Evolutionary conservation across 2,888 invertebrate genomes (phyloP).

Genomic region (Drosophila basisetae): DNA sequence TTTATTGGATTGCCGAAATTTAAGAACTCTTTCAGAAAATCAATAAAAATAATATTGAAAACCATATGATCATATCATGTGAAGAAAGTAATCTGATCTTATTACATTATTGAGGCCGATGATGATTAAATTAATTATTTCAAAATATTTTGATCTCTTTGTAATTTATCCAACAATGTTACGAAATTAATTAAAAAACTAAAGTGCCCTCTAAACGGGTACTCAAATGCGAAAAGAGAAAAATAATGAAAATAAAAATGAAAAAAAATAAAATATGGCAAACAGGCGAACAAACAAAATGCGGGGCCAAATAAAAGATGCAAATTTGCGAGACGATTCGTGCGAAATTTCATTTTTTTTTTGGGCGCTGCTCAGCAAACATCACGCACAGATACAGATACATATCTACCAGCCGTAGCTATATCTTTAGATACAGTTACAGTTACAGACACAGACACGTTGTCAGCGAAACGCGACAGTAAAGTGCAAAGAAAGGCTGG

Average conservation of each 20-base stretch:
- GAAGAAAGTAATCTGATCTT: neutral
- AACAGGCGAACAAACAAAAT: slow-evolving; percentile 64
- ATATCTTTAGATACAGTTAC: slow-evolving; percentile 6
- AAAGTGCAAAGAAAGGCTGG: slow-evolving; percentile 72
- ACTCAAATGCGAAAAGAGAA: neutral
- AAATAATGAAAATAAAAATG: neutral
- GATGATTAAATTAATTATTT: neutral
- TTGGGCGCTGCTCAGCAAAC: slow-evolving; percentile 57
- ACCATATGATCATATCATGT: neutral
- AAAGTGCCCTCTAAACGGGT: neutral
- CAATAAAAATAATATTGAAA: neutral
- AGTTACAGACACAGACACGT: slow-evolving; percentile 3
- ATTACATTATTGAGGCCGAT: neutral
- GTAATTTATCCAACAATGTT: neutral
- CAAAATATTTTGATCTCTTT: neutral
- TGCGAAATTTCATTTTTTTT: slow-evolving; percentile 52
- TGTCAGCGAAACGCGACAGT: slow-evolving; percentile 40
- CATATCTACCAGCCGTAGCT: slow-evolving; percentile 1
- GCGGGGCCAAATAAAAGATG: slow-evolving; percentile 63
- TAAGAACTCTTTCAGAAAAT: neutral
- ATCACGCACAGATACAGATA: slow-evolving; percentile 22
- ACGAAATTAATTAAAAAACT: neutral
- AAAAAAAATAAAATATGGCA: slow-evolving; percentile 30
- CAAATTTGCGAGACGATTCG: slow-evolving; percentile 63
- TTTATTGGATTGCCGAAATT: neutral